Evolutionary conservation across 2,113 vertebrate species (phyloP).

Genomic region (Propithecus coquereli): DNA sequence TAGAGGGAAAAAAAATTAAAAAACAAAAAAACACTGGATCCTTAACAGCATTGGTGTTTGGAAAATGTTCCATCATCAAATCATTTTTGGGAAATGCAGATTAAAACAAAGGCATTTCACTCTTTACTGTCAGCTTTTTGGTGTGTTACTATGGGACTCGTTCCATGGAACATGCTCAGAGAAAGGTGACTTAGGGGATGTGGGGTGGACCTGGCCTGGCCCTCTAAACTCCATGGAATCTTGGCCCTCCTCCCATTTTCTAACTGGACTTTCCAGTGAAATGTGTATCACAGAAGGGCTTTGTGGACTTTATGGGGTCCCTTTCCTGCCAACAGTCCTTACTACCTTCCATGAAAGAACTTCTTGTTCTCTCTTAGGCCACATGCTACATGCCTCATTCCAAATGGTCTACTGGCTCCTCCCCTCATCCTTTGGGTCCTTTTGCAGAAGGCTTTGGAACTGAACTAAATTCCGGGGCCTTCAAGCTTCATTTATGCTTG

Average conservation of each 20-base stretch:
- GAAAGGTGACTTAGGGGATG: not conserved
- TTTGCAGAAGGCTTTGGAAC: not conserved
- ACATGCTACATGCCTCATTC: not conserved
- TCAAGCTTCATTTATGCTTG: not conserved
- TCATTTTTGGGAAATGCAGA: not conserved
- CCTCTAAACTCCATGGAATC: not conserved
- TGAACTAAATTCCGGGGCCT: not conserved
- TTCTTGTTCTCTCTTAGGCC: conserved; percentile 45
- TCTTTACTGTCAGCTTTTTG: not conserved
- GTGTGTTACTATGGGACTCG: not conserved
- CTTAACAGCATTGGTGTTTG: not conserved
- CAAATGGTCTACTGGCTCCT: not conserved
- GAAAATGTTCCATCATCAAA: not conserved
- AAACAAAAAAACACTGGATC: not conserved
- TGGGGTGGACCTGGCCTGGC: not conserved
- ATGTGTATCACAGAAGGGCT: conserved; percentile 42
- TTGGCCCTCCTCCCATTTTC: conserved; percentile 49
- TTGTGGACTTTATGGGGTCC: conserved; percentile 25
- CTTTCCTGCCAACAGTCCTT: not conserved
- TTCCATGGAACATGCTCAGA: not conserved
- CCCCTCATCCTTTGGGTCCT: not conserved
- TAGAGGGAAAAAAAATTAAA: no score
- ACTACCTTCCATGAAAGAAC: conserved; percentile 39
- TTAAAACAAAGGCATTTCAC: not conserved
- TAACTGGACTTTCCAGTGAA: conserved; percentile 22